Conservation (phyloP, 2,113 vertebrate species). For the Glareola pratincola region DNA sequence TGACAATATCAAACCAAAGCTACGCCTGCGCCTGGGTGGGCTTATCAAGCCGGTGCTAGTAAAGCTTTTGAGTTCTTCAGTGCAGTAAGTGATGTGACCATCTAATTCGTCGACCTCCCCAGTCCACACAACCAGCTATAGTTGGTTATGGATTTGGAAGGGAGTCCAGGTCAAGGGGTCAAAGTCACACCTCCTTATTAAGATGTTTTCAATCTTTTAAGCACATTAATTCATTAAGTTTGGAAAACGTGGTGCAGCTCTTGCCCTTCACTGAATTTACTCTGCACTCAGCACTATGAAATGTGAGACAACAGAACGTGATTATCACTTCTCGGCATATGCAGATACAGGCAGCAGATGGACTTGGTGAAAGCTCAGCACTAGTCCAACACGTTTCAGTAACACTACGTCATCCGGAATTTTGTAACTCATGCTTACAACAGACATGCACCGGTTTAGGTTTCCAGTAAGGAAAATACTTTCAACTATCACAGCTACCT, state of each 20-base stretch:
- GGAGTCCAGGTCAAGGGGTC: background rate
- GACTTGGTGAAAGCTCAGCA: background rate
- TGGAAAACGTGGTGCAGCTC: background rate
- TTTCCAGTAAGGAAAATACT: background rate
- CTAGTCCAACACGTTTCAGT: background rate
- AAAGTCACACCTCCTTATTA: background rate
- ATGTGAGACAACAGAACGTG: background rate
- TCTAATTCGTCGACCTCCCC: background rate
- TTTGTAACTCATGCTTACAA: background rate
- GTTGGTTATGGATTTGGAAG: background rate
- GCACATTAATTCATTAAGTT: background rate
- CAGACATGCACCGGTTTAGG: background rate
- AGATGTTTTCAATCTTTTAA: background rate
- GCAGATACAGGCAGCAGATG: background rate
- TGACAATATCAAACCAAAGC: background rate
- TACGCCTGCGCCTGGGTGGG: background rate
- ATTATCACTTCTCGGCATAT: background rate
- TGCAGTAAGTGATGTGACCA: background rate
- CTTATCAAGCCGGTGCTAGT: background rate
- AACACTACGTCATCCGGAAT: background rate
- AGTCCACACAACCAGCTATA: background rate
- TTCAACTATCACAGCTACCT: background rate
- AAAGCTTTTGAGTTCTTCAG: background rate
- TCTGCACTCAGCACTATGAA: background rate
- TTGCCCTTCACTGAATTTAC: background rate